A percentile compares a stretch with the other conserved stretches of the same genome.
Conservation (phyloP, 2,797 vertebrate genomes). For the Eptatretus atami region DNA sequence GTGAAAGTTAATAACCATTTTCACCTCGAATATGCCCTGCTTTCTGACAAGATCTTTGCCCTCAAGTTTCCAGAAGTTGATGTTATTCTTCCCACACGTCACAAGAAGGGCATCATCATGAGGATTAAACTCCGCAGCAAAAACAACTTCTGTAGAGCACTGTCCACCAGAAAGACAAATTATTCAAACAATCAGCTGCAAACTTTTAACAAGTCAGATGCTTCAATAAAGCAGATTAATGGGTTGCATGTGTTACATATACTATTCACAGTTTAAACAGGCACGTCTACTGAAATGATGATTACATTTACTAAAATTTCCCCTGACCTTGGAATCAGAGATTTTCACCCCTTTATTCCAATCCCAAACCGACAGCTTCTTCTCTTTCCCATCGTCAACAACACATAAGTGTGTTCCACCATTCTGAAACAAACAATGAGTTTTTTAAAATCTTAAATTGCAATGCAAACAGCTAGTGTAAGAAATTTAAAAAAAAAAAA, state of each 20-base stretch:
- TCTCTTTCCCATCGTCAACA: constrained; percentile 60
- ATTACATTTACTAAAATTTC: too few species aligned
- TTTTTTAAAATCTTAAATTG: too few species aligned
- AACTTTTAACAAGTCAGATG: too few species aligned
- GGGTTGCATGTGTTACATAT: too few species aligned
- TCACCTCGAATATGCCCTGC: constrained; percentile 64
- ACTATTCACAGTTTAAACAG: too few species aligned
- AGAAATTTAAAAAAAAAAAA: too few species aligned
- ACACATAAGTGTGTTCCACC: constrained; percentile 36
- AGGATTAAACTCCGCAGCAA: constrained; percentile 44
- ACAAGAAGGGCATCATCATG: constrained; percentile 42
- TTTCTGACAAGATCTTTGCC: constrained; percentile 36
- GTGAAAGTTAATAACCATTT: neutral
- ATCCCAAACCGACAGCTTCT: constrained; percentile 68
- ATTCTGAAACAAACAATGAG: constrained; percentile 18
- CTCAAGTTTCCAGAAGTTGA: constrained; percentile 62
- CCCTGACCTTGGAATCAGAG: constrained; percentile 41
- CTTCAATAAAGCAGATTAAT: too few species aligned
- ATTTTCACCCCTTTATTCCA: constrained; percentile 30
- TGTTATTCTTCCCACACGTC: constrained; percentile 60
- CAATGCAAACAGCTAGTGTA: too few species aligned
- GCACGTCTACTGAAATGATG: too few species aligned
- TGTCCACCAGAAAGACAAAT: constrained; percentile 12
- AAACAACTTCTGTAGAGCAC: constrained; percentile 58
- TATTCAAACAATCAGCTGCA: neutral